A percentile compares a stretch with the other conserved stretches of the same genome.
Evolutionary conservation across 2,113 vertebrate species (phyloP).

Genomic region (Nothocercus nigrocapillus): DNA sequence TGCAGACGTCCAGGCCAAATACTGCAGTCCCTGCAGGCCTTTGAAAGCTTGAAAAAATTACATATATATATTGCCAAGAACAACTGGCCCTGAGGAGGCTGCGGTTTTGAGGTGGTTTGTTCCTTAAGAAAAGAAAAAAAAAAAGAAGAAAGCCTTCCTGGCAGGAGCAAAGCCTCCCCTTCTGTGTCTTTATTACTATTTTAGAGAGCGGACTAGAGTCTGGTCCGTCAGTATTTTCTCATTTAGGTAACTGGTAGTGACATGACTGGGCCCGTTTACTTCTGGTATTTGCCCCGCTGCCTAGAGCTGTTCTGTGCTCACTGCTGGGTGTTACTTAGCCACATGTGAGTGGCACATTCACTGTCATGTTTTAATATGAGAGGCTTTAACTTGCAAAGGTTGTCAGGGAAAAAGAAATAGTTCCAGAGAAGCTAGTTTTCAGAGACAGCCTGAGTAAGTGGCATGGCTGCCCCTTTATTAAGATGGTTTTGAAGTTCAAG

Average conservation of each 20-base stretch:
- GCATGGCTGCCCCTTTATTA: not conserved
- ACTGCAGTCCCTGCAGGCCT: not conserved
- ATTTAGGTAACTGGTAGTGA: too few relatives aligned
- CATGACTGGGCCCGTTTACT: not conserved
- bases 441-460: not conserved
- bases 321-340: accelerated
- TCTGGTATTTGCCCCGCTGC: not conserved
- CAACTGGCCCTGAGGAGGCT: not conserved
- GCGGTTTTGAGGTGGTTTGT: not conserved
- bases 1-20: not conserved
- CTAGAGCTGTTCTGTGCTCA: not conserved
- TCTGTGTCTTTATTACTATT: not conserved
- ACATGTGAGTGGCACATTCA: not conserved
- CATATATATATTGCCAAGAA: not conserved
- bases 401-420: not conserved
- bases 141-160: not conserved
- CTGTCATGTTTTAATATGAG: accelerated
- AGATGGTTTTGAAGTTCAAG: too few relatives aligned
- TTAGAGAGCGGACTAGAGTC: too few relatives aligned
- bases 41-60: not conserved
- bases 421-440: not conserved
- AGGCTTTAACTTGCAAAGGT: not conserved
- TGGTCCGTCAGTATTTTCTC: accelerated
- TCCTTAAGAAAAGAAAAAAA: not conserved
- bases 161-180: not conserved